Percentiles rank a stretch among this genome's conserved stretches.
These are phyloP conservation scores for Sebastes variabilis DNA, from an alignment of 2,797 vertebrate genomes.

Conservation along the genomic window DNA sequence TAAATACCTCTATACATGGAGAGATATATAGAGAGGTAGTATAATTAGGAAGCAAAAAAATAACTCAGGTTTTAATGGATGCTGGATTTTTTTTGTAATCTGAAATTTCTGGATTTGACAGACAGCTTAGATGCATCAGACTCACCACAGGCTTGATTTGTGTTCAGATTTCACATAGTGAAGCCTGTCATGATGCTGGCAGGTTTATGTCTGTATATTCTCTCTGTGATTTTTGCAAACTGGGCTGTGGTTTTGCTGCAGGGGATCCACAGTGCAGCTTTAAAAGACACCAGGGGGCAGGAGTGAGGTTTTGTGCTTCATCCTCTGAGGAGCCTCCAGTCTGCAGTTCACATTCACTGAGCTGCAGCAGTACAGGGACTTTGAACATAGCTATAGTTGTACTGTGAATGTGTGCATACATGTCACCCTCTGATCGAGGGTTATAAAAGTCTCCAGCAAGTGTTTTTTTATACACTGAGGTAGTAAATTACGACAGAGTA, in stretches of 20 bases:
- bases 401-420: neutral
- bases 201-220: slow-evolving; percentile 9
- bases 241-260: neutral
- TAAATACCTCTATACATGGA: neutral
- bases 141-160: slow-evolving; percentile 3
- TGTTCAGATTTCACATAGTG: neutral
- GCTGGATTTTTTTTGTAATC: neutral
- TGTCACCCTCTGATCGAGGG: neutral
- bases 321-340: neutral
- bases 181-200: neutral
- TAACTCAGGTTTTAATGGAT: slow-evolving; percentile 20
- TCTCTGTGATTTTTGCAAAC: neutral
- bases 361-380: neutral
- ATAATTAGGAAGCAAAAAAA: neutral
- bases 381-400: neutral
- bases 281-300: slow-evolving; percentile 73
- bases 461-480: neutral
- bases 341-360: neutral
- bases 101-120: slow-evolving; percentile 19
- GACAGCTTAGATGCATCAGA: neutral
- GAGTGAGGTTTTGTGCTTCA: slow-evolving; percentile 42
- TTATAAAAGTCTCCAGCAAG: neutral
- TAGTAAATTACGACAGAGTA: neutral
- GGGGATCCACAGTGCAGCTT: slow-evolving; percentile 37
- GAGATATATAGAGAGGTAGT: neutral